Percentiles rank a stretch among this genome's conserved stretches.
phyloP scores from a whole-genome alignment of 2,113 vertebrate genomes.

The Plecturocebus donacophilus region DNA sequence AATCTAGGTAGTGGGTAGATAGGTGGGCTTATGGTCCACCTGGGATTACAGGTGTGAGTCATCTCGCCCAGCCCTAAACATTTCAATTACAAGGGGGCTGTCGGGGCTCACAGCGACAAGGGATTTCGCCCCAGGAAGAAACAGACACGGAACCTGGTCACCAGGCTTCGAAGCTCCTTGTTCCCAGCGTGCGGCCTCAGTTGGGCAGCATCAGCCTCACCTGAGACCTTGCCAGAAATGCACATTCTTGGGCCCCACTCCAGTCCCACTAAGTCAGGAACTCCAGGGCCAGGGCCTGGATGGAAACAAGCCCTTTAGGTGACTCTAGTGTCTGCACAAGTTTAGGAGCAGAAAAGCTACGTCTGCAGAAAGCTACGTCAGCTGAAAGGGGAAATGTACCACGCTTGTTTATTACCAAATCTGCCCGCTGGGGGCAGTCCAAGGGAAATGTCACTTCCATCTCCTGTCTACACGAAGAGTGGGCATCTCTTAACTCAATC shows the following conservation, averaged over 20 bases:
- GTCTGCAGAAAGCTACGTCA: background rate
- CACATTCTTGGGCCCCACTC: background rate
- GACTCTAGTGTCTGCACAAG: background rate
- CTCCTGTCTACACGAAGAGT: background rate
- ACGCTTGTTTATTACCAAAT: background rate
- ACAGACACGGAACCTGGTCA: background rate
- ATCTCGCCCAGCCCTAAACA: too few relatives aligned
- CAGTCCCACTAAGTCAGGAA: constrained; percentile 22
- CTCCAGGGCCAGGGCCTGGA: background rate
- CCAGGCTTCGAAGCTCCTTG: background rate
- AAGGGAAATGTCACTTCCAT: background rate
- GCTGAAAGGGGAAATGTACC: background rate
- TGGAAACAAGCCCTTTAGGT: background rate
- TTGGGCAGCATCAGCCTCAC: background rate
- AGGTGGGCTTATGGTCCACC: background rate
- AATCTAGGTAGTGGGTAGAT: background rate
- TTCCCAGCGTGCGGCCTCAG: background rate
- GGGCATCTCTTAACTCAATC: background rate
- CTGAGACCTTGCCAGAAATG: background rate
- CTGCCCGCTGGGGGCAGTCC: background rate
- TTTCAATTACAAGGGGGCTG: too few relatives aligned
- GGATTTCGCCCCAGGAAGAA: background rate
- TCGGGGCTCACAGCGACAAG: too few relatives aligned
- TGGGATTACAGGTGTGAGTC: too few relatives aligned
- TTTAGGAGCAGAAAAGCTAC: too few relatives aligned